phyloP scores from a whole-genome alignment of 2,797 vertebrate genomes.

The Galagoides demidoff region DNA sequence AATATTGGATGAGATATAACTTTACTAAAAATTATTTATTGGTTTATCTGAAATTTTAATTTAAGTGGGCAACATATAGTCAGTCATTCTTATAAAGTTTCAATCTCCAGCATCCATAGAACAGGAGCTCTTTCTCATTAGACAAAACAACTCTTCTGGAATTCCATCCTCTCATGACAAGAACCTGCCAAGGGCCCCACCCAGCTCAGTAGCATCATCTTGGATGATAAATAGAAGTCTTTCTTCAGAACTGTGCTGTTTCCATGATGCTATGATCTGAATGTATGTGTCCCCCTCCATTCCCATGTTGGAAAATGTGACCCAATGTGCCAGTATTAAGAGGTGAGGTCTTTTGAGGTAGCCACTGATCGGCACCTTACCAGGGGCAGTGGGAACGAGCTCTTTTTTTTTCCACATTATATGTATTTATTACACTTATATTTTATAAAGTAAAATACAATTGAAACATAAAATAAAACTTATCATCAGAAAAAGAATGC shows the following conservation, averaged over 20 bases:
- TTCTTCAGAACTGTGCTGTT: neutral
- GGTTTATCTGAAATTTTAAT: neutral
- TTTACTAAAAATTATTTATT: neutral
- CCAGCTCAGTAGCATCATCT: neutral
- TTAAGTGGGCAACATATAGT: neutral
- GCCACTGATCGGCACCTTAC: neutral
- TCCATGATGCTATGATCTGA: too few species aligned
- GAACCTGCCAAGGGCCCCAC: neutral
- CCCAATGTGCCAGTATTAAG: neutral
- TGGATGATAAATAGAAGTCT: neutral
- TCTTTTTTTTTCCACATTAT: neutral
- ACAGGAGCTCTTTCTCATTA: neutral
- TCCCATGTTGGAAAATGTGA: neutral
- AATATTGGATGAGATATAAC: neutral
- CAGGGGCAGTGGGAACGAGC: neutral
- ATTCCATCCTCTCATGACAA: neutral
- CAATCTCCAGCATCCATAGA: neutral
- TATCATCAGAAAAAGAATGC: conserved; percentile 20
- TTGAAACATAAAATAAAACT: conserved; percentile 34
- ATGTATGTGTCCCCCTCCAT: too few species aligned
- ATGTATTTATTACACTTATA: neutral
- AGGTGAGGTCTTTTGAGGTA: neutral
- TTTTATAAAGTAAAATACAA: conserved; percentile 31
- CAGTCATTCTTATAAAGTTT: neutral
- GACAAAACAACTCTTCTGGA: neutral